These are phyloP conservation scores for Callyntrura guangdongensis DNA, from an alignment of 2,888 invertebrate species.

Conservation along the genomic window DNA sequence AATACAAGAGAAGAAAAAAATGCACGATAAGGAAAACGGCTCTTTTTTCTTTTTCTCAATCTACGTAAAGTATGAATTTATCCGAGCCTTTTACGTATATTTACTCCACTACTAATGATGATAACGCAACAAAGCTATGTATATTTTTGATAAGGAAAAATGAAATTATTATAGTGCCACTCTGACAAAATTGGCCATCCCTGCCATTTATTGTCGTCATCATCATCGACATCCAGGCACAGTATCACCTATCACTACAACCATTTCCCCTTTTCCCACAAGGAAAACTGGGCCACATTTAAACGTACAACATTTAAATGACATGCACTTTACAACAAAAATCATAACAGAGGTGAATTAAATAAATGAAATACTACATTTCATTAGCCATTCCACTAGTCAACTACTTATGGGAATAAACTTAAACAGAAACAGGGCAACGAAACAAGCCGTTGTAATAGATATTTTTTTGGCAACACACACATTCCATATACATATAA, in stretches of 20 bases:
- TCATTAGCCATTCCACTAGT: conserved; percentile 48
- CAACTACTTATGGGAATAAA: conserved; percentile 11
- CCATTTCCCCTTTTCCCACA: not conserved
- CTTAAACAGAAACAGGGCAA: conserved; percentile 38
- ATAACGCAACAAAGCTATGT: conserved; percentile 14
- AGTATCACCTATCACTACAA: conserved; percentile 20
- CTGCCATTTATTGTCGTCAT: conserved; percentile 15
- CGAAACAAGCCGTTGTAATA: conserved; percentile 42
- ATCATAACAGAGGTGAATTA: not conserved
- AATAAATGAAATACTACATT: conserved; percentile 7
- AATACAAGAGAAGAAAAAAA: conserved; percentile 53
- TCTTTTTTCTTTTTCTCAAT: not conserved
- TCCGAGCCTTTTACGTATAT: conserved; percentile 1
- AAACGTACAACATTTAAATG: conserved; percentile 31
- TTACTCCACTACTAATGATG: conserved; percentile 12
- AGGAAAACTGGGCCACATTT: conserved; percentile 55
- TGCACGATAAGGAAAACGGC: conserved; percentile 48
- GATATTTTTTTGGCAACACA: too few relatives aligned
- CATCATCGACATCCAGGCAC: not conserved
- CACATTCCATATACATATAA: too few relatives aligned
- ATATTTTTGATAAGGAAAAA: not conserved
- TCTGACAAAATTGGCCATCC: conserved; percentile 17
- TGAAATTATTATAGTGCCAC: conserved; percentile 38
- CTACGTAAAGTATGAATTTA: too few relatives aligned
- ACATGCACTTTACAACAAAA: conserved; percentile 52